Percentiles rank a stretch among this genome's conserved stretches.
Evolutionary conservation across 92 coral and sea anemone genomes (phyloP).

Genomic region (Montipora capitata): DNA sequence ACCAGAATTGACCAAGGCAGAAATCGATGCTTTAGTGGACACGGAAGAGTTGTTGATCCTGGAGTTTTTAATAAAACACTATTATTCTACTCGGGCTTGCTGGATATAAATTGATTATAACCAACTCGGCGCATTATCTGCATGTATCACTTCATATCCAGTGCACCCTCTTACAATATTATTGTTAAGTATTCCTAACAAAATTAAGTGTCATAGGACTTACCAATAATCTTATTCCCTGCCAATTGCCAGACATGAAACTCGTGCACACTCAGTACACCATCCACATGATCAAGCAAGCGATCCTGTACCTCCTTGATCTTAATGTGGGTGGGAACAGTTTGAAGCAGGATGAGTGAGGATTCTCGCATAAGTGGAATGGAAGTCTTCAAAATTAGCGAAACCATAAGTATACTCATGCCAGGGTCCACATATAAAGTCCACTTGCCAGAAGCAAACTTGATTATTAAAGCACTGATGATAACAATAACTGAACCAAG

Average conservation of each 20-base stretch:
- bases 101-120: no score
- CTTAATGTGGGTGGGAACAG: slow-evolving; percentile 98
- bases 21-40: no score
- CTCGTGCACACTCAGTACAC: slow-evolving; percentile 95
- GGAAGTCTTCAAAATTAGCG: slow-evolving; percentile 91
- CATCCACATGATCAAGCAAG: slow-evolving; percentile 90
- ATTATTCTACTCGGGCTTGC: no score
- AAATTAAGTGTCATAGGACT: slow-evolving; percentile 11
- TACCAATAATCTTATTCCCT: slow-evolving; percentile 97
- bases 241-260: slow-evolving; percentile 99
- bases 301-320: slow-evolving; percentile 95
- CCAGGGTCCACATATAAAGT: slow-evolving; percentile 93
- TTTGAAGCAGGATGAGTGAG: slow-evolving; percentile 93
- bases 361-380: slow-evolving; percentile 96
- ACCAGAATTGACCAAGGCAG: no score
- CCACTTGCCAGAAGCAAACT: slow-evolving; percentile 93
- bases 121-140: no score
- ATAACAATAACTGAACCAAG: slow-evolving; percentile 96
- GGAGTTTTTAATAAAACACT: no score
- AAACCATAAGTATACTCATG: slow-evolving; percentile 94
- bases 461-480: slow-evolving; percentile 92
- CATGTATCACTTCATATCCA: no score
- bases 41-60: no score
- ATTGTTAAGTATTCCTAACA: no score
- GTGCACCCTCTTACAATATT: no score